Evolutionary conservation across 2,888 invertebrate species (phyloP), one percentile per base, ranked within the genome.

Genomic region (Crematogaster levior): DNA sequence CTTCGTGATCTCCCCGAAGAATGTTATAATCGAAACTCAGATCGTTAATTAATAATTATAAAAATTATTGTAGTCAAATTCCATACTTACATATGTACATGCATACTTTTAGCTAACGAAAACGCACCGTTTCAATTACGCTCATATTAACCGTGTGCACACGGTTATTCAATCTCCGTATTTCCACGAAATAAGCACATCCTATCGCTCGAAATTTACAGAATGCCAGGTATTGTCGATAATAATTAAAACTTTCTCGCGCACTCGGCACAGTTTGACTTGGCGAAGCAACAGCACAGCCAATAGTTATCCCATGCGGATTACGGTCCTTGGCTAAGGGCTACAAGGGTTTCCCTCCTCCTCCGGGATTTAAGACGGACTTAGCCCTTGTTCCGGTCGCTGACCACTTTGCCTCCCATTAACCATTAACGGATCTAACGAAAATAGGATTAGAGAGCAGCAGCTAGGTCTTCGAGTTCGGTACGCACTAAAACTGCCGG

Each of bases 331-430:
- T 89, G 91, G 88, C 90, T 90, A 89, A 84, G 89, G 90, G 88
- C 91, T 91, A 90, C 90, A 90, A 91, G 91, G 93, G 88, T 83
- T 88, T 89, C 85, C 85, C 91, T 92, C 92, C 91, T 68, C 75
- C 65, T 90, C 68, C 91, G 93, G 93, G 94, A 94, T 93, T 94
- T 94, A 94, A 94, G 94, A 94, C 93, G 92, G 94, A 94, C 94
- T 94, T 94, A 94, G 94, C 93, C 92, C 93, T 93, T 94, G 94
- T 94, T 94, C 94, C 93, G 93, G 92, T 92, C 91, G 92, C 94
- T 93, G 94, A 92, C 94, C 94, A 94, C 94, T 94, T 94, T 94
- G 94, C 93, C 93, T 93, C 91, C 94, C 94, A 94, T 94, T 94
- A 94, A 94, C 94, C 94, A 94, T 94, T 94, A 94, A 94, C 94